A percentile compares a stretch with the other conserved stretches of the same genome.
phyloP scores from a whole-genome alignment of 2,888 invertebrate genomes.

The Dioctria linearis region DNA sequence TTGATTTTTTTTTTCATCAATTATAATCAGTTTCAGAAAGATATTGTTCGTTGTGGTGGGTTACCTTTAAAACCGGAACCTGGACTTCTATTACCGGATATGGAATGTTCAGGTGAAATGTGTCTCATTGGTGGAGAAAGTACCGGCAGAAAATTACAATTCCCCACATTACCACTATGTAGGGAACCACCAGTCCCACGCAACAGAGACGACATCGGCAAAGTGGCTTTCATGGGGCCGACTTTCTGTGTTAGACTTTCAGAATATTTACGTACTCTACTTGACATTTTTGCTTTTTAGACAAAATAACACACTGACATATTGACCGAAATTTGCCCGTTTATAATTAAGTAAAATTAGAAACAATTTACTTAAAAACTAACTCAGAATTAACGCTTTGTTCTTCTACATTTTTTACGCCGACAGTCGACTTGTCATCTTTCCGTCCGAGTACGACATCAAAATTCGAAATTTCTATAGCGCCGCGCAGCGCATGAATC shows the following conservation, averaged over 20 bases:
- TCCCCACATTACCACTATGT: slow-evolving; percentile 64
- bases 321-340: slow-evolving; percentile 36
- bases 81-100: slow-evolving; percentile 81
- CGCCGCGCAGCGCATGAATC: too few relatives aligned
- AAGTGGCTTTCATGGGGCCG: slow-evolving; percentile 83
- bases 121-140: slow-evolving; percentile 74
- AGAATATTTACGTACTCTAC: slow-evolving; percentile 78
- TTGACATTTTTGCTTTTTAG: slow-evolving; percentile 72
- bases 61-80: slow-evolving; percentile 83
- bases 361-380: slow-evolving; percentile 45
- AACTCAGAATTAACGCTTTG: slow-evolving; percentile 38
- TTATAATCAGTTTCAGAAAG: not conserved
- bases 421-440: slow-evolving; percentile 25
- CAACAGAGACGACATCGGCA: slow-evolving; percentile 82
- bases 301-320: slow-evolving; percentile 27
- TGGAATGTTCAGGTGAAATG: slow-evolving; percentile 79
- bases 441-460: too few relatives aligned
- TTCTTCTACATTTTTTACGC: slow-evolving; percentile 44
- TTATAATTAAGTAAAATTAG: slow-evolving; percentile 45
- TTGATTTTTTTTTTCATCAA: not conserved
- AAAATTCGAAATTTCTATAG: too few relatives aligned
- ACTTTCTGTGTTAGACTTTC: slow-evolving; percentile 69
- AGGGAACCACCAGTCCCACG: slow-evolving; percentile 67
- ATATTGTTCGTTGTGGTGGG: too few relatives aligned
- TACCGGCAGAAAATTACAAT: slow-evolving; percentile 60